Base-by-base conservation (phyloP, 2,113 vertebrate genomes). In the Galeopterus variegatus region DNA sequence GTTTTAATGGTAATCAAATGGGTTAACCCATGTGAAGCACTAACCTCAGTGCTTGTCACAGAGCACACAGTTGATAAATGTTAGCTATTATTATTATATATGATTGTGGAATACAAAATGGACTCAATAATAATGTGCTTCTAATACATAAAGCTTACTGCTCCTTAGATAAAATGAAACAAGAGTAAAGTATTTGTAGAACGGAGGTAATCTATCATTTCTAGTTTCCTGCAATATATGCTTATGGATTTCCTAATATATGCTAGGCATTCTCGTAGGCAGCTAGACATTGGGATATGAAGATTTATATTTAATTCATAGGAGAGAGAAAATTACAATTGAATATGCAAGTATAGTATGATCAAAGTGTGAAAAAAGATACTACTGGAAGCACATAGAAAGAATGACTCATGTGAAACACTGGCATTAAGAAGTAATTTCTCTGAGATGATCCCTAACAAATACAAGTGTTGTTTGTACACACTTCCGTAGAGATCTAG, bases 61-160 rank as follows among this genome's bases (percentile, higher is more conserved):
- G 50, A 83, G 21, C 7, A 48, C 0, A 1, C 3, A 45, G n/a
- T 17, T 96, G 79, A 96, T 65, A 70, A 88, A 87, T 79, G 23
- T 54, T 90, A 92, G 23, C 52, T 89, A 80, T 79, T 96, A 86
- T 41, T 93, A 60, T 64, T 58, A 64, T 11, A 72, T 56, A 90
- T 23, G 3, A 72, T 24, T 65, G 19, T 28, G 0, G 52, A 84
- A 80, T 90, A 33, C 81, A 92, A 75, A 76, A 92, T 24, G 5
- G 15, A 84, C 56, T 10, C 1, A 58, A 19, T 77, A 62, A 75
- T 48, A 6, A 41, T 67, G 70, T 84, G 41, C 28, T 92, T 95
- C 36, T 73, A 64, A n/a, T 72, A 6, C 19, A 1, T 56, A 94
- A 92, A 93, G 54, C 4, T 54, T 75, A 77, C 9, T 86, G 24